phyloP scores from a whole-genome alignment of 2,113 vertebrate species.

The Erythrolamprus reginae region DNA sequence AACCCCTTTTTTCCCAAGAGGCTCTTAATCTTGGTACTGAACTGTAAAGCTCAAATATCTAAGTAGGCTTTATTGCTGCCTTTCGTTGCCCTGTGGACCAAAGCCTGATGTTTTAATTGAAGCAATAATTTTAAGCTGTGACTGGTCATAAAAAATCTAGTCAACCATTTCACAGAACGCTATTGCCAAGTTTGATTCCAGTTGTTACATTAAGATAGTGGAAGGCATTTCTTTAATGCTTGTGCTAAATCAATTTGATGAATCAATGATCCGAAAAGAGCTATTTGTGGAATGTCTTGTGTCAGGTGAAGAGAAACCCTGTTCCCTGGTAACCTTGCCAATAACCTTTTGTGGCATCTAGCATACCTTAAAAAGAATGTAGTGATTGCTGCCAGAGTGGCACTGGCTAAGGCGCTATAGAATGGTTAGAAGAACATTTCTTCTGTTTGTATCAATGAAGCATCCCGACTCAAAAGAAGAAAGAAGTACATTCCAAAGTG shows the following conservation, averaged over 20 bases:
- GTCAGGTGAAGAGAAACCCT: rapidly evolving
- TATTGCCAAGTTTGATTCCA: rapidly evolving
- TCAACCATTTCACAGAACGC: rapidly evolving
- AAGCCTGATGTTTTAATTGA: rapidly evolving
- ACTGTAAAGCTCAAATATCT: background rate
- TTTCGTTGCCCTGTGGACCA: background rate
- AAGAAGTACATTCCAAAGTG: background rate
- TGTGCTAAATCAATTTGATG: rapidly evolving
- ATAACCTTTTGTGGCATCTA: rapidly evolving
- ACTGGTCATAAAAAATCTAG: rapidly evolving
- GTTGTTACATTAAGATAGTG: too few species aligned
- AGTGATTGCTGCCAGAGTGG: background rate
- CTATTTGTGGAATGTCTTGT: rapidly evolving
- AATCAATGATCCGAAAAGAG: rapidly evolving
- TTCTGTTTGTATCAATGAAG: background rate
- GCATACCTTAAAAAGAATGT: background rate
- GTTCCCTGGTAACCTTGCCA: rapidly evolving
- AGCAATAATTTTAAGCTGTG: rapidly evolving
- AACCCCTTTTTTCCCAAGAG: background rate
- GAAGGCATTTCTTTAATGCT: background rate
- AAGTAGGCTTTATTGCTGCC: background rate
- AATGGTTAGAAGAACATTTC: background rate
- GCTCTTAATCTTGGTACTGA: background rate
- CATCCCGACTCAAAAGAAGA: rapidly evolving
- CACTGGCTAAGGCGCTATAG: background rate